Conservation (phyloP, 2,797 vertebrate genomes). For the Pterois miles region DNA sequence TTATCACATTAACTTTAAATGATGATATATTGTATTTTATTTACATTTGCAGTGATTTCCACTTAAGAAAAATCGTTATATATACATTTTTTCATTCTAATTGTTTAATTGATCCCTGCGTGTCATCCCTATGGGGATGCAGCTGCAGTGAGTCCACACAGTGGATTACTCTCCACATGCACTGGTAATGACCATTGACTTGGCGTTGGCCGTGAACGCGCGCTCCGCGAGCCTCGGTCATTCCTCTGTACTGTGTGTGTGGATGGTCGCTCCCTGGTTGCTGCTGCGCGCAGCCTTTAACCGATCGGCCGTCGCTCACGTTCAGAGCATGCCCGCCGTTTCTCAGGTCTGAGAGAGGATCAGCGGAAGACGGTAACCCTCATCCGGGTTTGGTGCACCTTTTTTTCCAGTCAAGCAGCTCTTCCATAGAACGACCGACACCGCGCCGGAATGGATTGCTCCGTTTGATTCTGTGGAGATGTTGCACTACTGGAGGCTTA, state of each 20-base stretch:
- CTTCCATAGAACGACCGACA: slow-evolving; percentile 9
- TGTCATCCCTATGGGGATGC: slow-evolving; percentile 23
- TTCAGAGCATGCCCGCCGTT: slow-evolving; percentile 45
- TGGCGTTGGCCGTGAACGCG: slow-evolving; percentile 74
- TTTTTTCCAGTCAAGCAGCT: background rate
- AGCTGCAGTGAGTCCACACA: slow-evolving; percentile 52
- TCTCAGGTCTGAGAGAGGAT: slow-evolving; percentile 21
- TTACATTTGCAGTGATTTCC: background rate
- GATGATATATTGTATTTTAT: background rate
- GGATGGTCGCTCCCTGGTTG: slow-evolving; percentile 65
- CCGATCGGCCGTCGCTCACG: slow-evolving; percentile 51
- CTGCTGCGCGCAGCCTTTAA: slow-evolving; percentile 55
- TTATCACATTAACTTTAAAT: too few relatives aligned
- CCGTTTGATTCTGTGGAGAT: slow-evolving; percentile 68
- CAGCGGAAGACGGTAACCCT: slow-evolving; percentile 18
- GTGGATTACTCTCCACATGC: slow-evolving; percentile 63
- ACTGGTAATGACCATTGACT: slow-evolving; percentile 74
- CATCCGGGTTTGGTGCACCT: slow-evolving; percentile 4
- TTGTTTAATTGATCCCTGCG: slow-evolving; percentile 39
- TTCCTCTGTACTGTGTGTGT: slow-evolving; percentile 48
- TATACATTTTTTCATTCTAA: slow-evolving; percentile 6
- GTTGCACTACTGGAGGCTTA: slow-evolving; percentile 51
- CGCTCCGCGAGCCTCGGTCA: slow-evolving; percentile 68
- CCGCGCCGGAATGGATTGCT: slow-evolving; percentile 63
- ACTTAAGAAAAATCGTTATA: background rate